Conservation (phyloP, 2,113 vertebrate genomes). For the Scytalopus superciliaris region DNA sequence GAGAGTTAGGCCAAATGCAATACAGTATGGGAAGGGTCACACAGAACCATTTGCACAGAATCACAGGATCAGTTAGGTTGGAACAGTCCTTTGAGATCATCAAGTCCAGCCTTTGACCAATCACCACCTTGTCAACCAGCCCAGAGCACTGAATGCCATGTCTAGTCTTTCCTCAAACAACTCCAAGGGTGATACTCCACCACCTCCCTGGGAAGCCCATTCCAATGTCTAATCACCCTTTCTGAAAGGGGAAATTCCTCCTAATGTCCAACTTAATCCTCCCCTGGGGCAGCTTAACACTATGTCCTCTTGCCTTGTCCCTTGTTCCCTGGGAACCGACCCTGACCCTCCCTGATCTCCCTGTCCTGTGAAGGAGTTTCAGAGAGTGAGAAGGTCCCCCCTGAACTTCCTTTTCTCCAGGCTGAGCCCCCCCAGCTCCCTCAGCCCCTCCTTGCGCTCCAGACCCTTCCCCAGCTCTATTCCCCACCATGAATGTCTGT, state of each 20-base stretch:
- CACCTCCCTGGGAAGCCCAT: neutral
- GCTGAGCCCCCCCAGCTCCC: neutral
- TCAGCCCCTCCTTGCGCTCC: neutral
- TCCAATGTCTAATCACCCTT: neutral
- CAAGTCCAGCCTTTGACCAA: neutral
- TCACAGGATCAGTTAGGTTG: neutral
- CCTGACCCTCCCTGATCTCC: neutral
- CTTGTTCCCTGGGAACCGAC: neutral
- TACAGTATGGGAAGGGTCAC: neutral
- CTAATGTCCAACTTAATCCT: no score
- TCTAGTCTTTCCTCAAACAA: neutral
- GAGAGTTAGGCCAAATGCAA: neutral
- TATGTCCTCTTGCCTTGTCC: neutral
- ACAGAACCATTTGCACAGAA: neutral
- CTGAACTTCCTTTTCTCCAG: neutral
- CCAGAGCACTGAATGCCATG: neutral
- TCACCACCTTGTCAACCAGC: neutral
- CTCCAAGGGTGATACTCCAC: neutral
- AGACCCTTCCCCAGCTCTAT: neutral
- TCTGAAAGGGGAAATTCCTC: neutral
- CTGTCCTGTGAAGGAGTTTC: neutral
- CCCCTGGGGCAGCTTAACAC: neutral
- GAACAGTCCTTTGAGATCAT: neutral
- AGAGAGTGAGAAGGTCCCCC: neutral
- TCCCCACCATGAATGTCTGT: rapidly evolving